Conservation (phyloP, 2,113 vertebrate species). For the Mastomys natalensis region DNA sequence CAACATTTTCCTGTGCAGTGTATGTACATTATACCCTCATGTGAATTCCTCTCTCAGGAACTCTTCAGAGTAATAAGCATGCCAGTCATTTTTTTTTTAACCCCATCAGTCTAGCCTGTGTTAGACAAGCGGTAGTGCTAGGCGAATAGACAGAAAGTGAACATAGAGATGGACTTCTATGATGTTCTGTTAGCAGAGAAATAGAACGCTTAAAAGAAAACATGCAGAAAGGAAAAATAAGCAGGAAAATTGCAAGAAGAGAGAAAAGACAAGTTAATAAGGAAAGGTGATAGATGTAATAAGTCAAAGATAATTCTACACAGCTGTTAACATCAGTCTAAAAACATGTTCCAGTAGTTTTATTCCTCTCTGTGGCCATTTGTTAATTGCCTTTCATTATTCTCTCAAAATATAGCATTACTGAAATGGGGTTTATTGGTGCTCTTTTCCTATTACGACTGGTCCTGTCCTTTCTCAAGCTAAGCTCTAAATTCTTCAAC, state of each 20-base stretch:
- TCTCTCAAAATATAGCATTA: not conserved
- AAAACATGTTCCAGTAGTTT: not conserved
- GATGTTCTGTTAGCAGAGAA: not conserved
- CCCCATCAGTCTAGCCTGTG: not conserved
- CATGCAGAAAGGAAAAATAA: not conserved
- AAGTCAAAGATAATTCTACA: constrained; percentile 1
- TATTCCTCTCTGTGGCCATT: not conserved
- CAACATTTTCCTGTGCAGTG: constrained; percentile 20
- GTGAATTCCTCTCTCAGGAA: constrained; percentile 14
- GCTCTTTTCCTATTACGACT: not conserved
- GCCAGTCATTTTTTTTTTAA: not conserved
- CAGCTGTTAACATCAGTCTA: not conserved
- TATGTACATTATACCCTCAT: not conserved
- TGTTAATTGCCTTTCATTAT: not conserved
- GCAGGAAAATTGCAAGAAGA: not conserved
- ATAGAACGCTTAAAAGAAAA: constrained; percentile 1
- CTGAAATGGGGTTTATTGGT: not conserved
- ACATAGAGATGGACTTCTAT: not conserved
- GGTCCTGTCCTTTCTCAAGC: not conserved
- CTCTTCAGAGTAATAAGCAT: not conserved
- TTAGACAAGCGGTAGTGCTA: not conserved
- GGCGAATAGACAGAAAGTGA: not conserved
- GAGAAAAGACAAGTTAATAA: not conserved
- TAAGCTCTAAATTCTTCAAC: not conserved
- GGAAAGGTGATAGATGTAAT: not conserved